Base-by-base conservation (phyloP, 30 jellyfish, hydroid and myxozoan genomes). In the Pelagia noctiluca region DNA sequence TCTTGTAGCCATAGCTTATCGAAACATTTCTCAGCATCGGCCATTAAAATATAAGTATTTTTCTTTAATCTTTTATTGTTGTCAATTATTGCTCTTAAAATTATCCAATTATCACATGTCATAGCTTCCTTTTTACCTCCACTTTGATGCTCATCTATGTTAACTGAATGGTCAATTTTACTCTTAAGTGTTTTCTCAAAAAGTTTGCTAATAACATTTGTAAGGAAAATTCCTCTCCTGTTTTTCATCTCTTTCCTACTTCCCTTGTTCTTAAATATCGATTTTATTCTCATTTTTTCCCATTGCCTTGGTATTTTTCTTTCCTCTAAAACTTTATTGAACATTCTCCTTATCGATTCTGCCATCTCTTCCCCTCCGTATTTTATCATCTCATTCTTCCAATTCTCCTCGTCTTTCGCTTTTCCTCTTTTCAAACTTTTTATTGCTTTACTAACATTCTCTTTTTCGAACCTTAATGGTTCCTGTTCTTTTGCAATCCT, bases 1-100 rank as follows among this genome's bases (percentile, higher is more conserved):
- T 83, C 94, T 49, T 50, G 64, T 46, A 83, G 35, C 88, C 94
- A 70, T 10, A 83, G 46, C 31, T 22, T 83, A 73, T 69, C 94
- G 29, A 83, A 83, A 57, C 94, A 83, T 1, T 69, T 81, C 33
- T 83, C 94, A 2, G 88, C 87, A 30, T 72, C 80, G 30, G 81
- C 87, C 21, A 69, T 5, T 13, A 83, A 50, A 16, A 71, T 33
- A 46, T 70, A 83, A 1, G 82, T 83, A 13, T 71, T 48, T 21
- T 52, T 53, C 12, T 36, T 50, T 35, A 57, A 36, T 62, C 88
- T 71, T 60, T 50, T 82, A 28, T 83, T 83, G 22, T 71, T 63
- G 18, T 83, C 73, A 7, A 83, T 30, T 46, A 83, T 57, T 18
- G 94, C 84, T 23, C 46, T 81, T 30, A 61, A 34, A 11, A 81